A percentile compares a stretch with the other conserved stretches of the same genome.
Conservation (phyloP, 2,888 invertebrate species). For the Nephrotoma guestfalica region DNA sequence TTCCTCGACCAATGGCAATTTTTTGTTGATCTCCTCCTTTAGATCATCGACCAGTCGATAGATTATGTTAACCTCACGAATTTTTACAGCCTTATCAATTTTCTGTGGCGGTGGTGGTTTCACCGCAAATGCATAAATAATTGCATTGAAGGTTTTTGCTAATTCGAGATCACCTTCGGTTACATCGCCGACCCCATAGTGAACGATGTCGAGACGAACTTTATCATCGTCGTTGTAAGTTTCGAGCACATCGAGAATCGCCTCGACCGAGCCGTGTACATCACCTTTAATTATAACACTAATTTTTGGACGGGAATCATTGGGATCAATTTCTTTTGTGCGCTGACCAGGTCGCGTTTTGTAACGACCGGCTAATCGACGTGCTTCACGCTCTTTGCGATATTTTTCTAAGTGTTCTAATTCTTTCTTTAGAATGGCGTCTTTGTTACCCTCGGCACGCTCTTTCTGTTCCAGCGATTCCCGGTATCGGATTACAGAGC, state of each 20-base stretch:
- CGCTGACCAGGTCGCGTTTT: conserved; percentile 43
- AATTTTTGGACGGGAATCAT: conserved; percentile 39
- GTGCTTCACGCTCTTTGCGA: conserved; percentile 41
- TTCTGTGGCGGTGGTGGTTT: conserved; percentile 32
- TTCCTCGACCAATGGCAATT: conserved; percentile 54
- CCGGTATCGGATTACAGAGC: conserved; percentile 51
- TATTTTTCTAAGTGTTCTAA: conserved; percentile 51
- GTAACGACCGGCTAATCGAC: conserved; percentile 44
- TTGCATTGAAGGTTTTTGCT: conserved; percentile 58
- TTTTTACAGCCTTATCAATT: conserved; percentile 32
- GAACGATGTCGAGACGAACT: conserved; percentile 71
- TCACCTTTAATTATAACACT: conserved; percentile 65
- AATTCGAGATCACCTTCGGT: conserved; percentile 71
- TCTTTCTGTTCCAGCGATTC: conserved; percentile 41
- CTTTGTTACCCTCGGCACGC: conserved; percentile 46
- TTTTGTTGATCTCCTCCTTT: conserved; percentile 56
- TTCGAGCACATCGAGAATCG: conserved; percentile 78
- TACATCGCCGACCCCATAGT: conserved; percentile 81
- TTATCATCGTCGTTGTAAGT: conserved; percentile 60
- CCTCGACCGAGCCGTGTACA: conserved; percentile 93
- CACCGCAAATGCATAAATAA: conserved; percentile 84
- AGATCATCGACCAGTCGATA: conserved; percentile 86
- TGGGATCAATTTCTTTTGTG: conserved; percentile 36
- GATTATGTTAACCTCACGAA: conserved; percentile 75
- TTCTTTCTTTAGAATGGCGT: conserved; percentile 48